Percentiles rank a stretch among this genome's conserved stretches.
Conservation (phyloP, 1,140 invertebrate species). For the Schlechtendalia chinensis region DNA sequence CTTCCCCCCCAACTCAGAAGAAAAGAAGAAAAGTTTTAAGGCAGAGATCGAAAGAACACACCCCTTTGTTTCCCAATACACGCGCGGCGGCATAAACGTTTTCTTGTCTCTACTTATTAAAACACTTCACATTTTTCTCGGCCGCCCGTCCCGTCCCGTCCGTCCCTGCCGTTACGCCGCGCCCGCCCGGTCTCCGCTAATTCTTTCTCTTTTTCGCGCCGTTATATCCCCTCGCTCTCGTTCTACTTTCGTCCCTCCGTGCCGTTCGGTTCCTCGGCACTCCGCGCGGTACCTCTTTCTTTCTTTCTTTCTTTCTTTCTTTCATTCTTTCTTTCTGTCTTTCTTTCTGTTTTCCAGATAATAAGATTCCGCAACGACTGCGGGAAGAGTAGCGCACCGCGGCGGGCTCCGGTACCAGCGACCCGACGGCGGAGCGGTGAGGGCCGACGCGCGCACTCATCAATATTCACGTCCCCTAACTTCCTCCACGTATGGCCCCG, state of each 20-base stretch:
- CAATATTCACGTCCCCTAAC: conserved; percentile 49
- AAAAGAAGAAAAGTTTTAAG: conserved; percentile 38
- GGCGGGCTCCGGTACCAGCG: too few species aligned
- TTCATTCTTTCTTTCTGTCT: conserved; percentile 5
- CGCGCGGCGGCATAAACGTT: conserved; percentile 48
- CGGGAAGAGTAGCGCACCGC: too few species aligned
- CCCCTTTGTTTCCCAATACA: conserved; percentile 49
- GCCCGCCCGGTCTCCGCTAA: conserved; percentile 31
- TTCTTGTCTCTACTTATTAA: conserved; percentile 49
- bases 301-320: too few species aligned
- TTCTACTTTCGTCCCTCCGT: conserved; percentile 7
- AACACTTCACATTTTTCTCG: conserved; percentile 50
- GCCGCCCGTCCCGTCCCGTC: not conserved
- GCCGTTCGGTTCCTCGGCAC: too few species aligned
- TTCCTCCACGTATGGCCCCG: conserved; percentile 46
- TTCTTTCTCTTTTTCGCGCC: conserved; percentile 48
- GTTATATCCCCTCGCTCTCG: conserved; percentile 22
- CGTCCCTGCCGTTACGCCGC: not conserved
- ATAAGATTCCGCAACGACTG: conserved; percentile 46
- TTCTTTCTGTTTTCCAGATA: conserved; percentile 47
- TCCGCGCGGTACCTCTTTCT: too few species aligned
- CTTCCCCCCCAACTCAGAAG: too few species aligned
- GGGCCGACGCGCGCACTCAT: conserved; percentile 30
- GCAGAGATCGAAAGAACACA: conserved; percentile 40
- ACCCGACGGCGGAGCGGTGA: not conserved